A percentile compares a stretch with the other conserved stretches of the same genome.
Conservation (phyloP, 2,888 invertebrate genomes). For the Pristionchus mayeri region DNA sequence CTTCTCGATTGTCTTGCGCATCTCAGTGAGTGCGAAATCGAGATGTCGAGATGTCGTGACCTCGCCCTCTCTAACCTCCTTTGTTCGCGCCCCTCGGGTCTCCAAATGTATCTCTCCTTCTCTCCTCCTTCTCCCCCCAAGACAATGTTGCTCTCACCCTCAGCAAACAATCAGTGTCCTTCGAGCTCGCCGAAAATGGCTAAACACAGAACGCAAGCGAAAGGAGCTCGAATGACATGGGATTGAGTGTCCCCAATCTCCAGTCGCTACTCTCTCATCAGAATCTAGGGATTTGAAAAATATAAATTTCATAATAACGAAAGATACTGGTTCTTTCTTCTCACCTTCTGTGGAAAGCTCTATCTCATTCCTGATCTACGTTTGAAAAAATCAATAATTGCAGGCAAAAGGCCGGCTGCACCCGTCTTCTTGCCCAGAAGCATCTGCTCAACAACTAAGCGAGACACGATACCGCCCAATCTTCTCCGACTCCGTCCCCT, state of each 20-base stretch:
- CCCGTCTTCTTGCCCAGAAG: slow-evolving; percentile 69
- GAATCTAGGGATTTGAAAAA: background rate
- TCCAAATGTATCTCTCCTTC: slow-evolving; percentile 16
- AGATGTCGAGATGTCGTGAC: background rate
- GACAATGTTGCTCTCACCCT: background rate
- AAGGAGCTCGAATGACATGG: background rate
- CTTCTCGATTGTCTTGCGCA: too few relatives aligned
- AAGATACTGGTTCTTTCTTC: too few relatives aligned
- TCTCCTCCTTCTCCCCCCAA: too few relatives aligned
- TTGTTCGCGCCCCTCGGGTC: background rate
- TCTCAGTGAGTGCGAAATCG: background rate
- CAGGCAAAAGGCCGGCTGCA: slow-evolving; percentile 72
- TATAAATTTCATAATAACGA: too few relatives aligned
- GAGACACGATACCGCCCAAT: too few relatives aligned
- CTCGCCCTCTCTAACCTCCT: background rate
- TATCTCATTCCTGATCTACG: too few relatives aligned
- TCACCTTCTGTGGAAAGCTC: too few relatives aligned
- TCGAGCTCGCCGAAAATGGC: background rate
- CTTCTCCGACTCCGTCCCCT: background rate
- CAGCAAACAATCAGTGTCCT: slow-evolving; percentile 19
- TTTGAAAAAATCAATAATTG: slow-evolving; percentile 14
- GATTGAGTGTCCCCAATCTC: background rate
- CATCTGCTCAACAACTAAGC: slow-evolving; percentile 59
- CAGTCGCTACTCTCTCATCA: too few relatives aligned
- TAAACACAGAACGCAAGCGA: slow-evolving; percentile 22